Evolutionary conservation across 2,113 vertebrate species (phyloP).

Genomic region (Antennarius striatus): DNA sequence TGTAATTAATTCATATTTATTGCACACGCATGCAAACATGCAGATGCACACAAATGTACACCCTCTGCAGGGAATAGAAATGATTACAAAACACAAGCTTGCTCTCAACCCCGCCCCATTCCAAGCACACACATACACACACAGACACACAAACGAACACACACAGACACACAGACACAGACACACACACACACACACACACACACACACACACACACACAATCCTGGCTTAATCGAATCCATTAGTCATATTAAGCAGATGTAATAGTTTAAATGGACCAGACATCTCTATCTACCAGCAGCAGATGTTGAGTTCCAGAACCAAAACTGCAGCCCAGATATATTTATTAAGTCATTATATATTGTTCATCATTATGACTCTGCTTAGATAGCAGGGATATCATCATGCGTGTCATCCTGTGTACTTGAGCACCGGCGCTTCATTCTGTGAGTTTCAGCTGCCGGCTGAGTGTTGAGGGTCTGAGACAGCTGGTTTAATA

Average conservation of each 20-base stretch:
- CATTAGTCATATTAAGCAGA: constrained; percentile 73
- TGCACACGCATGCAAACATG: constrained; percentile 28
- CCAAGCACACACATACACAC: constrained; percentile 1
- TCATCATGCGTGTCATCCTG: constrained; percentile 39
- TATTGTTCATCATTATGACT: constrained; percentile 48
- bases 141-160: constrained; percentile 13
- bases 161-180: constrained; percentile 52
- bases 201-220: constrained; percentile 52
- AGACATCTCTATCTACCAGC: constrained; percentile 48
- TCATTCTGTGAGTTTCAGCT: constrained; percentile 46
- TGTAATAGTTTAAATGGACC: constrained; percentile 32
- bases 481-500: constrained; percentile 75
- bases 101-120: constrained; percentile 30
- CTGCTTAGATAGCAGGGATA: constrained; percentile 33
- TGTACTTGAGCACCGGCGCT: constrained; percentile 7
- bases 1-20: constrained; percentile 58
- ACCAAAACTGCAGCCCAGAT: constrained; percentile 30
- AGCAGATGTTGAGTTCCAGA: constrained; percentile 46
- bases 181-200: constrained; percentile 8
- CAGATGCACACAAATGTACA: neutral
- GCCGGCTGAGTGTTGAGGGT: constrained; percentile 59
- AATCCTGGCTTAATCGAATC: constrained; percentile 66
- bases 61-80: constrained; percentile 39
- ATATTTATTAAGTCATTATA: constrained; percentile 43
- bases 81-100: constrained; percentile 45